Evolutionary conservation across 2,888 invertebrate species (phyloP).

Genomic region (Oasisia sp.): DNA sequence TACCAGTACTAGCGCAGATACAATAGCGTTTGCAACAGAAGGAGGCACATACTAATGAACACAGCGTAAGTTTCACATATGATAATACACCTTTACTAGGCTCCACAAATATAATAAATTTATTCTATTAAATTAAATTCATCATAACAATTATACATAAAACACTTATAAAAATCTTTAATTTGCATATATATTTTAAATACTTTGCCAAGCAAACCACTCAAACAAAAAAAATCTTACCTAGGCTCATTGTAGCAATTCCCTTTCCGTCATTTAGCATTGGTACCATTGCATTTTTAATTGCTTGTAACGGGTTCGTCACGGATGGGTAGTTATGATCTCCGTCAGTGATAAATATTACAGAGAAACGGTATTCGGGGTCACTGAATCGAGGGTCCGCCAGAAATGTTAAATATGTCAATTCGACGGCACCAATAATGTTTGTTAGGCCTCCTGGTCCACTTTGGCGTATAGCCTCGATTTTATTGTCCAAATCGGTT

Average conservation of each 20-base stretch:
- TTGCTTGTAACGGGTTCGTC: neutral
- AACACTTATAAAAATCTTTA: too few relatives aligned
- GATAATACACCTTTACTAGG: too few relatives aligned
- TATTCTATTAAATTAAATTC: too few relatives aligned
- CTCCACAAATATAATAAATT: too few relatives aligned
- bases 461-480: neutral
- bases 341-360: neutral
- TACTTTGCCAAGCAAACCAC: neutral
- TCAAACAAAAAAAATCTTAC: neutral
- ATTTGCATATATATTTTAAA: too few relatives aligned
- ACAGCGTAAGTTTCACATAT: too few relatives aligned
- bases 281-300: neutral
- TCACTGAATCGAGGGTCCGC: neutral
- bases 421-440: neutral
- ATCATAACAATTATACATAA: too few relatives aligned
- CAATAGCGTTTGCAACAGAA: too few relatives aligned
- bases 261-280: neutral
- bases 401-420: neutral
- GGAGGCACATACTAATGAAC: too few relatives aligned
- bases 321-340: neutral
- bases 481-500: neutral
- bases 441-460: neutral
- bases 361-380: neutral
- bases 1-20: too few relatives aligned
- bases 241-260: neutral